Percentiles rank a stretch among this genome's conserved stretches.
Evolutionary conservation across 2,888 invertebrate species (phyloP).

Genomic region (Agriopis leucophaearia): DNA sequence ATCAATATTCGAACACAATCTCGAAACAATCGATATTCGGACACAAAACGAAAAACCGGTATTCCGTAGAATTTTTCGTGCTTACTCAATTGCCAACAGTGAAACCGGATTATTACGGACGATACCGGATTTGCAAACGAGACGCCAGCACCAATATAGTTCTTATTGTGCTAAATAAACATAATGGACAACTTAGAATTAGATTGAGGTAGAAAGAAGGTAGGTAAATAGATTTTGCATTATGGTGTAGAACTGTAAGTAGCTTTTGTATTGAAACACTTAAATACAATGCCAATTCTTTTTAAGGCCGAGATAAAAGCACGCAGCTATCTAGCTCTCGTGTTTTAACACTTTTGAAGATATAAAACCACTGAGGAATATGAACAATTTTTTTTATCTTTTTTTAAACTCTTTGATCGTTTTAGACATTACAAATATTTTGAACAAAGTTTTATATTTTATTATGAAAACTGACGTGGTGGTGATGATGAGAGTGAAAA

Average conservation of each 20-base stretch:
- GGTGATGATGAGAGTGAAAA: no score
- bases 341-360: no score
- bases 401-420: no score
- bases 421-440: no score
- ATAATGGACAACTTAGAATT: slow-evolving; percentile 17
- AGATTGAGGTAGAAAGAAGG: slow-evolving; percentile 12
- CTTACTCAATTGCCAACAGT: slow-evolving; percentile 24
- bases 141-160: slow-evolving; percentile 40
- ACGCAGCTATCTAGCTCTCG: neutral
- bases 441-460: no score
- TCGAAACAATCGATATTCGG: slow-evolving; percentile 11
- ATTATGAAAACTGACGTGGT: no score
- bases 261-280: neutral
- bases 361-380: no score
- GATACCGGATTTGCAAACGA: slow-evolving; percentile 38
- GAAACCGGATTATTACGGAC: slow-evolving; percentile 44
- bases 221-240: neutral
- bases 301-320: neutral
- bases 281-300: no score
- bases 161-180: slow-evolving; percentile 40
- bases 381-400: no score
- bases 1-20: slow-evolving; percentile 1
- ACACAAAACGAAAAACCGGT: neutral
- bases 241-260: no score
- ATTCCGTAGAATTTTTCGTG: slow-evolving; percentile 4